These are phyloP conservation scores for Temnothorax unifasciatus DNA, from an alignment of 2,888 invertebrate species.

Conservation along the genomic window DNA sequence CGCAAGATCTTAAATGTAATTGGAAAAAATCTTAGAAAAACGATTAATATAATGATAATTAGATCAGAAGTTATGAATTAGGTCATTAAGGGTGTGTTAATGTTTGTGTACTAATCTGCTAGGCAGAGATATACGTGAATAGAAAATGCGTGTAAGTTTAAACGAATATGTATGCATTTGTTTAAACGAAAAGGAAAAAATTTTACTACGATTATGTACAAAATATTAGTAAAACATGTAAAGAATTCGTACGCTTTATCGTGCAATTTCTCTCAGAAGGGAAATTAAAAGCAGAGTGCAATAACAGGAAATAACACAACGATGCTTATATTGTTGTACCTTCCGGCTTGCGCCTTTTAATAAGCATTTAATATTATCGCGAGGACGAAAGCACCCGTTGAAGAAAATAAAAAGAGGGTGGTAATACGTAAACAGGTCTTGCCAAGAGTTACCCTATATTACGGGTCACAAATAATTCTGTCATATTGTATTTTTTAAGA, in stretches of 20 bases:
- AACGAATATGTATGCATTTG: neutral
- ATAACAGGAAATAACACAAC: neutral
- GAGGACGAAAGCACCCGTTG: neutral
- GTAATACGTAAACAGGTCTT: neutral
- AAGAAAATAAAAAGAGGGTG: neutral
- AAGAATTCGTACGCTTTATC: neutral
- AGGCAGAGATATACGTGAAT: neutral
- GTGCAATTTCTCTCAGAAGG: neutral
- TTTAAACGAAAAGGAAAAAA: neutral
- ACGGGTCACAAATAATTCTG: neutral
- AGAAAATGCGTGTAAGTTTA: slow-evolving; percentile 15
- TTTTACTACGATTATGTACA: neutral
- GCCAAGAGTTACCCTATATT: slow-evolving; percentile 11
- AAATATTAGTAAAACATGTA: neutral
- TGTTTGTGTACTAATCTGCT: neutral
- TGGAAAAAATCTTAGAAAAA: neutral
- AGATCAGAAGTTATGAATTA: neutral
- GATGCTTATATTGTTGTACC: slow-evolving; percentile 1
- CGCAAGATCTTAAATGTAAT: neutral
- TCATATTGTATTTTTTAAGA: slow-evolving; percentile 20
- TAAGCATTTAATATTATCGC: slow-evolving; percentile 11
- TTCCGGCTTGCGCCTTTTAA: neutral
- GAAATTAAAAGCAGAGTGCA: neutral
- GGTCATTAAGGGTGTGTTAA: neutral
- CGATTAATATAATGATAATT: neutral